Conservation (phyloP, 1,140 invertebrate genomes). For the Augochlora pura region DNA sequence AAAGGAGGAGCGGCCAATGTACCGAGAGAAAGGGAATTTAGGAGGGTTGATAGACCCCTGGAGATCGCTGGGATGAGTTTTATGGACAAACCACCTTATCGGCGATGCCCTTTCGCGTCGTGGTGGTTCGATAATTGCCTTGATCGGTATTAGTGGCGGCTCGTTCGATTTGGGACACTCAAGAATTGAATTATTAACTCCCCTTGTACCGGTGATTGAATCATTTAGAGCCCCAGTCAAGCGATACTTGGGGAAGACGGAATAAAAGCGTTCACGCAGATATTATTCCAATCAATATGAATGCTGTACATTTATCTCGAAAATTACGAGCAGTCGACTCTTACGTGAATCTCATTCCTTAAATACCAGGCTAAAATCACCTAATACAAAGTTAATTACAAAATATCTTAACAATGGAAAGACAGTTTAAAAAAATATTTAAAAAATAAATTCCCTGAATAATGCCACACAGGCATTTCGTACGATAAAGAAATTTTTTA, state of each 20-base stretch:
- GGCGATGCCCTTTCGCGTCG: background rate
- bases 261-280: no score
- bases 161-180: background rate
- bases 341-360: no score
- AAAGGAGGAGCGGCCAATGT: background rate
- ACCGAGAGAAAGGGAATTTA: conserved; percentile 7
- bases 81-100: background rate
- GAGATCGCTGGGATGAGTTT: background rate
- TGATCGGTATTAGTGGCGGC: background rate
- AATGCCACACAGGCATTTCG: no score
- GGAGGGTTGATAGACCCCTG: background rate
- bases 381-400: no score
- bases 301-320: no score
- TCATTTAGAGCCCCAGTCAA: background rate
- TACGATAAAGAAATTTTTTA: no score
- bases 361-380: no score
- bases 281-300: no score
- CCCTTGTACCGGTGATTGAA: background rate
- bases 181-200: background rate
- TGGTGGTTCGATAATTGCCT: background rate
- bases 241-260: background rate
- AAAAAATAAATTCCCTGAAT: no score
- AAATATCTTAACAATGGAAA: no score
- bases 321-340: no score
- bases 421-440: no score